Percentiles rank a stretch among this genome's conserved stretches.
These are phyloP conservation scores for Cheilosia pagana DNA, from an alignment of 2,888 invertebrate genomes.

Conservation along the genomic window DNA sequence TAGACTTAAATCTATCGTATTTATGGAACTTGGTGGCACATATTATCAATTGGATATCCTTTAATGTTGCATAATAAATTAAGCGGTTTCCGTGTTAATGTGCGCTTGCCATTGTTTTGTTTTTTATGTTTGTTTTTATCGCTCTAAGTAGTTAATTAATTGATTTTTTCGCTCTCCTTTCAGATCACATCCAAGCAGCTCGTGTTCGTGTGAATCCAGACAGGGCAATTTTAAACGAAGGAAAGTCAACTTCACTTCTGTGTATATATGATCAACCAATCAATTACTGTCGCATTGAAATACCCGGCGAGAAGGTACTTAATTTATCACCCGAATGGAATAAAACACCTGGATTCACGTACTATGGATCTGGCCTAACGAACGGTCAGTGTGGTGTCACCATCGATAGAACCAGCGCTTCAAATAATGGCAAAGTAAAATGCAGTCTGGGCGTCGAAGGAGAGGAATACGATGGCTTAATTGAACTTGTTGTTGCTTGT, in stretches of 20 bases:
- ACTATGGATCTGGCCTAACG: constrained; percentile 85
- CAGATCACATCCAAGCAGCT: constrained; percentile 80
- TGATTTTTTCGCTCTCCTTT: constrained; percentile 55
- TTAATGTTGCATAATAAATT: constrained; percentile 57
- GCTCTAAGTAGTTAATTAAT: constrained; percentile 60
- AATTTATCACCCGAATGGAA: constrained; percentile 84
- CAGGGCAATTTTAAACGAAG: constrained; percentile 81
- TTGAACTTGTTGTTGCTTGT: constrained; percentile 90
- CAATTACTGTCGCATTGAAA: constrained; percentile 84
- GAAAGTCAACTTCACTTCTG: constrained; percentile 81
- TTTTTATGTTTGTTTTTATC: not conserved
- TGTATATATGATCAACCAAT: constrained; percentile 81
- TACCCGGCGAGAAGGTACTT: constrained; percentile 84
- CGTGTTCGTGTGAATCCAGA: constrained; percentile 81
- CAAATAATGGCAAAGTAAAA: constrained; percentile 88
- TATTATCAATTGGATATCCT: constrained; percentile 24
- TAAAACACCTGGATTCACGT: constrained; percentile 84
- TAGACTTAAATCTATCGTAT: constrained; percentile 42
- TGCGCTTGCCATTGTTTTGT: not conserved
- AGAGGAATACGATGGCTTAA: constrained; percentile 86
- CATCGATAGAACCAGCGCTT: constrained; percentile 86
- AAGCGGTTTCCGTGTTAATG: constrained; percentile 28
- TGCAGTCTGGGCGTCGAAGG: constrained; percentile 87
- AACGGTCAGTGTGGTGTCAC: constrained; percentile 89
- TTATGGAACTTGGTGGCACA: constrained; percentile 37